Percentiles rank a stretch among this genome's conserved stretches.
These are phyloP conservation scores for Gadus macrocephalus DNA, from an alignment of 2,113 vertebrate genomes.

Conservation along the genomic window DNA sequence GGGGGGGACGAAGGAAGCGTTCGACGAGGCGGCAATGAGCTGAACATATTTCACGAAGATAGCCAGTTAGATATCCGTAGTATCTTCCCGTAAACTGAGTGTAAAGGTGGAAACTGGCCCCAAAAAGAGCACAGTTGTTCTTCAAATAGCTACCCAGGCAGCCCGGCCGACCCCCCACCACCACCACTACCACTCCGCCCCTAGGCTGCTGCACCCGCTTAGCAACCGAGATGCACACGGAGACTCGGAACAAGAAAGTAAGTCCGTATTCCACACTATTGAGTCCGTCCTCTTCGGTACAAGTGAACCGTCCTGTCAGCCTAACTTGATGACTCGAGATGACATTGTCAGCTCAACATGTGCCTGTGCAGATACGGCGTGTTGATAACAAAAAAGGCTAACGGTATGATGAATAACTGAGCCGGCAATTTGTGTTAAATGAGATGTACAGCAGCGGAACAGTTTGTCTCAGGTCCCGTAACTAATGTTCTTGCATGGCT, in stretches of 20 bases:
- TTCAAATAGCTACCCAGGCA: neutral
- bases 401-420: no score
- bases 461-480: no score
- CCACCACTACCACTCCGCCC: neutral
- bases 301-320: neutral
- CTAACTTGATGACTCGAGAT: conserved; percentile 4
- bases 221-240: conserved; percentile 2
- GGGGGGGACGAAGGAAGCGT: neutral
- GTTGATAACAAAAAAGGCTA: neutral
- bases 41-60: neutral
- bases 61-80: neutral
- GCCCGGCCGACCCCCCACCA: neutral
- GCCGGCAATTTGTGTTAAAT: no score
- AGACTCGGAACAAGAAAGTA: neutral
- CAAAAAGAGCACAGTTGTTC: neutral
- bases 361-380: conserved; percentile 7
- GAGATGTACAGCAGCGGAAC: no score
- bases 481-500: no score
- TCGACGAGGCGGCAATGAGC: neutral
- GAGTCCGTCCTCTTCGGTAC: conserved; percentile 17
- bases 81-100: neutral
- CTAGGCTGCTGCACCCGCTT: neutral
- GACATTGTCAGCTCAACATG: conserved; percentile 46
- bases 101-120: neutral
- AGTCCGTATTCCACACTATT: neutral